Percentiles rank a stretch among this genome's conserved stretches.
Conservation (phyloP, 2,797 vertebrate genomes). For the Chrosomus eos region DNA sequence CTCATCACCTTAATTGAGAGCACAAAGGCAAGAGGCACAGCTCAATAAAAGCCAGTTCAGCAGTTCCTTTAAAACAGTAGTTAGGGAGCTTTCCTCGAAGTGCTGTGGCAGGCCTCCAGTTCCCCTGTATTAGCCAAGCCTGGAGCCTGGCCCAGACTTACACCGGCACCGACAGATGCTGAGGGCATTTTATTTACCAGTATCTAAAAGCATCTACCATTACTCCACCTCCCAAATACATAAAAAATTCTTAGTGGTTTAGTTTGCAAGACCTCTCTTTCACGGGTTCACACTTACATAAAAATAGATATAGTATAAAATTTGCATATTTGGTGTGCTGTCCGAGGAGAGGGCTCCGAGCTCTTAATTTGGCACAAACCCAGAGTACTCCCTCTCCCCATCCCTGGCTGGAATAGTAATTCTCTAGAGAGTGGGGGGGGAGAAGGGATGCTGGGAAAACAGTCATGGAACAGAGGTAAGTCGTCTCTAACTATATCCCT, state of each 20-base stretch:
- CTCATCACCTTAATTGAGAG: conserved; percentile 36
- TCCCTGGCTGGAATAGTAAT: no score
- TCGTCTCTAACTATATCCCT: no score
- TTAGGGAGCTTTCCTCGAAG: conserved; percentile 39
- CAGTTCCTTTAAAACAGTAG: conserved; percentile 47
- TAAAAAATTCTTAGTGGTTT: not conserved
- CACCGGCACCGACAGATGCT: conserved; percentile 44
- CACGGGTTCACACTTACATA: not conserved
- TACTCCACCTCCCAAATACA: not conserved
- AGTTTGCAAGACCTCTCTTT: not conserved
- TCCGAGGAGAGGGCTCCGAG: not conserved
- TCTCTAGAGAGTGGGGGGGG: no score
- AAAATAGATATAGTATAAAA: not conserved
- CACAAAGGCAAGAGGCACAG: conserved; percentile 23
- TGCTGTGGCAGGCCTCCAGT: conserved; percentile 45
- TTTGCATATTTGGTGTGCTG: not conserved
- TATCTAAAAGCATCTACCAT: not conserved
- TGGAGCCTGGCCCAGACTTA: conserved; percentile 58
- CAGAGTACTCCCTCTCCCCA: not conserved
- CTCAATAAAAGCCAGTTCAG: conserved; percentile 46
- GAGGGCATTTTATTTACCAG: conserved; percentile 21
- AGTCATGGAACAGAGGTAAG: no score
- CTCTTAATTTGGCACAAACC: not conserved
- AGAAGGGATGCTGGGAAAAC: no score
- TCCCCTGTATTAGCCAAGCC: conserved; percentile 28